Conservation (phyloP, 2,888 invertebrate species). For the Harpalus rubripes region DNA sequence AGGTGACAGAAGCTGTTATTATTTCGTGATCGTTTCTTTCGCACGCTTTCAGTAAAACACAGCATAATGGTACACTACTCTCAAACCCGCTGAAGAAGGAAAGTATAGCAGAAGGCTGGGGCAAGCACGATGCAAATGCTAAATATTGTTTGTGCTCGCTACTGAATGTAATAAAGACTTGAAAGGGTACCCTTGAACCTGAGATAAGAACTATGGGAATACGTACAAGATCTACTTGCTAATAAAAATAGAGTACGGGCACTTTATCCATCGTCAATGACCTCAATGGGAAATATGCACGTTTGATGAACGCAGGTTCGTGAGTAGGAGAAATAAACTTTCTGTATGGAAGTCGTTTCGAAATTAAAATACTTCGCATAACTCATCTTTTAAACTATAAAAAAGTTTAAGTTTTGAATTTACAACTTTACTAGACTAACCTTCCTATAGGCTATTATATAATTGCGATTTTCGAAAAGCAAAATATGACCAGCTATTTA, state of each 20-base stretch:
- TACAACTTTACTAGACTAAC: no score
- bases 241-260: not conserved
- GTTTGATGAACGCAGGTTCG: not conserved
- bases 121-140: conserved; percentile 39
- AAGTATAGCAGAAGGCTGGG: conserved; percentile 16
- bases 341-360: no score
- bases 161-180: conserved; percentile 25
- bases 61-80: conserved; percentile 71
- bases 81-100: not conserved
- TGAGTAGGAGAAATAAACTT: no score
- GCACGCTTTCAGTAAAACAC: conserved; percentile 70
- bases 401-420: no score
- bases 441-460: no score
- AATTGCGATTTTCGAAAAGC: no score
- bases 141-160: conserved; percentile 50
- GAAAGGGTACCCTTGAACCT: not conserved
- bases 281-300: not conserved
- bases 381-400: no score
- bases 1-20: conserved; percentile 70
- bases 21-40: conserved; percentile 71
- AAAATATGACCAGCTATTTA: no score
- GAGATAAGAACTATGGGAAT: not conserved
- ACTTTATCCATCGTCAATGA: not conserved
- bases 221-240: not conserved
- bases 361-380: no score